Conservation (phyloP, 2,797 vertebrate genomes). For the Paguma larvata region DNA sequence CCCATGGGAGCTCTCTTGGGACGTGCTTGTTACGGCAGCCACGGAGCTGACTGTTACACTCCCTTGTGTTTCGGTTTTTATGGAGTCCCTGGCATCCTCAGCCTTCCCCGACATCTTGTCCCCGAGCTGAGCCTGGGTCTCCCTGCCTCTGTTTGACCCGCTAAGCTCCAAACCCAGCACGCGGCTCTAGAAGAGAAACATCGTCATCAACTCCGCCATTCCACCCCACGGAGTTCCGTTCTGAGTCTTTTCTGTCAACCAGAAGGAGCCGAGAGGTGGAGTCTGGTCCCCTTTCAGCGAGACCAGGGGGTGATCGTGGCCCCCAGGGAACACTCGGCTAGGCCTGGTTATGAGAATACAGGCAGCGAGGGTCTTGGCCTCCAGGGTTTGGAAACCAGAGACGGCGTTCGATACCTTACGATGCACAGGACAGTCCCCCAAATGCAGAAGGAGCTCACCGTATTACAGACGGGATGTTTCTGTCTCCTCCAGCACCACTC, state of each 20-base stretch:
- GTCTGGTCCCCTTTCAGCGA: neutral
- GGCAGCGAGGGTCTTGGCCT: neutral
- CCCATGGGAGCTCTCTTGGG: slow-evolving; percentile 12
- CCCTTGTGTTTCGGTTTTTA: neutral
- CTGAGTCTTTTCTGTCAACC: neutral
- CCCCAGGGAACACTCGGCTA: neutral
- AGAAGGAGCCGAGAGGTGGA: neutral
- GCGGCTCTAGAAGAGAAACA: slow-evolving; percentile 49
- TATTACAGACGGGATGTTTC: accelerated
- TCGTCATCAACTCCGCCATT: neutral
- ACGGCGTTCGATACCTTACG: too few species aligned
- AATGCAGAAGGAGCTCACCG: neutral
- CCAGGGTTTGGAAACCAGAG: neutral
- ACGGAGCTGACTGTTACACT: neutral
- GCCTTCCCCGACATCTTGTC: slow-evolving; percentile 44
- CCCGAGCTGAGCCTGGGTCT: slow-evolving; percentile 64
- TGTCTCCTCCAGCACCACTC: neutral
- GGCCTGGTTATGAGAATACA: neutral
- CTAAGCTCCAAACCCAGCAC: neutral
- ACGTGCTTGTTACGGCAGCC: slow-evolving; percentile 4
- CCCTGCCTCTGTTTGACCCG: slow-evolving; percentile 41
- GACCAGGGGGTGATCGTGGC: neutral
- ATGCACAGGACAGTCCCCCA: too few species aligned
- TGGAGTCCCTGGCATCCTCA: neutral
- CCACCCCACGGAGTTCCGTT: accelerated